phyloP scores from a whole-genome alignment of 2,797 vertebrate species.

The Gallinago nigripennis region DNA sequence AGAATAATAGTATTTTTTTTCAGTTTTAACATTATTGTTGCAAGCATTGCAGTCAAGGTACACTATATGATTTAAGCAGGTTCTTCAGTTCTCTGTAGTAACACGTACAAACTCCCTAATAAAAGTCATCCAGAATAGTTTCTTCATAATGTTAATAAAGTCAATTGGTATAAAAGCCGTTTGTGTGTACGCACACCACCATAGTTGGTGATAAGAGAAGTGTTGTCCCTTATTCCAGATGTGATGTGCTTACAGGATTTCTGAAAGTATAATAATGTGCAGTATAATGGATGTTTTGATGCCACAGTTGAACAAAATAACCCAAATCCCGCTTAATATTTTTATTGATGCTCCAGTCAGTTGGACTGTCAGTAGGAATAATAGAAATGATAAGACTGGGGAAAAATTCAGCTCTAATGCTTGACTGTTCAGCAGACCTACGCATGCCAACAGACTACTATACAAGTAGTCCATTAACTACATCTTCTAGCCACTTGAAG shows the following conservation, averaged over 20 bases:
- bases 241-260: neutral
- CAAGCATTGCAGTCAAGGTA: neutral
- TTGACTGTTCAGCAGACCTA: neutral
- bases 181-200: neutral
- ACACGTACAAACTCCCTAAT: neutral
- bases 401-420: neutral
- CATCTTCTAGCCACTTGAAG: neutral
- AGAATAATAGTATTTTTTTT: neutral
- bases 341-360: neutral
- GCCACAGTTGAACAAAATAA: neutral
- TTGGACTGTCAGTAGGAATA: neutral
- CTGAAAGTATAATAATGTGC: neutral
- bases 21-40: neutral
- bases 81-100: neutral
- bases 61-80: neutral
- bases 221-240: neutral
- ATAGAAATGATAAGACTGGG: neutral
- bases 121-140: neutral
- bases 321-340: neutral
- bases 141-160: neutral
- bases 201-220: neutral
- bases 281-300: neutral
- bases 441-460: neutral
- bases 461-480: neutral
- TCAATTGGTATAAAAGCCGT: neutral